Evolutionary conservation across 2,797 vertebrate species (phyloP).

Genomic region (Chiroxiphia lanceolata): DNA sequence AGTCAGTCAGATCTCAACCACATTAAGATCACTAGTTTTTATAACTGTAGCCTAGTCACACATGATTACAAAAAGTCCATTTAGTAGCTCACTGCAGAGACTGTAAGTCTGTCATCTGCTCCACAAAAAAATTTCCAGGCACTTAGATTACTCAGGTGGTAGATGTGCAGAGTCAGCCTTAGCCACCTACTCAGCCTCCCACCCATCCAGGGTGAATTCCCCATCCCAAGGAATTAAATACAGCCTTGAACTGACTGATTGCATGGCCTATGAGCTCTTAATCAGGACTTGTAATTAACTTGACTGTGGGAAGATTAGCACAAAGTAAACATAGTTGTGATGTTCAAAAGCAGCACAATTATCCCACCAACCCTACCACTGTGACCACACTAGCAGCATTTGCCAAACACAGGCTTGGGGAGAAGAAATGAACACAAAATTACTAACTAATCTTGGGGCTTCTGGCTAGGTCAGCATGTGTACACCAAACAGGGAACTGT

Average conservation of each 20-base stretch:
- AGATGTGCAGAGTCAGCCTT: not conserved
- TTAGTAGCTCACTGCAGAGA: not conserved
- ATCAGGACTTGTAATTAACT: not conserved
- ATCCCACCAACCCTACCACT: too few species aligned
- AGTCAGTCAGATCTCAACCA: not conserved
- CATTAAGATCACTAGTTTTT: not conserved
- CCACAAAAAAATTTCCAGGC: not conserved
- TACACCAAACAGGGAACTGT: not conserved
- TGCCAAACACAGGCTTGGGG: not conserved
- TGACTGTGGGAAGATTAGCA: not conserved
- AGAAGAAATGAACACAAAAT: not conserved
- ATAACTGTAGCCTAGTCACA: not conserved
- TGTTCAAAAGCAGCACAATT: not conserved
- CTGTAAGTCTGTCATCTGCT: not conserved
- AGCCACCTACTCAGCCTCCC: not conserved
- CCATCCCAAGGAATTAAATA: not conserved
- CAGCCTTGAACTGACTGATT: not conserved
- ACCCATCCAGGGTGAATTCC: not conserved
- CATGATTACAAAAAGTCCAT: not conserved
- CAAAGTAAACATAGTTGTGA: not conserved
- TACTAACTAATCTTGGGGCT: not conserved
- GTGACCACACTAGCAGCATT: not conserved
- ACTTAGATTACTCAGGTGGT: not conserved
- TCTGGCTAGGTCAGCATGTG: not conserved
- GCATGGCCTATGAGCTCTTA: fast-evolving